phyloP scores from a whole-genome alignment of 1,140 invertebrate species.

The Drosophila setifemur region DNA sequence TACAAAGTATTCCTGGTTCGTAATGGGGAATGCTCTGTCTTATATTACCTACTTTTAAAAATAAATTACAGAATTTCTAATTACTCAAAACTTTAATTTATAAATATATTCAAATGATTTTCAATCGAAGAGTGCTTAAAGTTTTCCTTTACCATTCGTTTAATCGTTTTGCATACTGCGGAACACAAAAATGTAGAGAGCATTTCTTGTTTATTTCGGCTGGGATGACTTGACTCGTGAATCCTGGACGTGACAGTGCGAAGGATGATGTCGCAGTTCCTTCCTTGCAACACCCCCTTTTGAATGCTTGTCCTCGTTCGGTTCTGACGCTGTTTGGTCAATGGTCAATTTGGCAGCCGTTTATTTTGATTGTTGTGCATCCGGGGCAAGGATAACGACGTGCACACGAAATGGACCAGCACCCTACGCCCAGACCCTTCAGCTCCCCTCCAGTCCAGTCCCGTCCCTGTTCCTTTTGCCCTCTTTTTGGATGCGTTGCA shows the following conservation, averaged over 20 bases:
- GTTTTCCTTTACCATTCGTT: background rate
- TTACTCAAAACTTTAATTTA: too few species aligned
- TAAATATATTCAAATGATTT: background rate
- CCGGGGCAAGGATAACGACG: conserved; percentile 73
- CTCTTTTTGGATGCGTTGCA: conserved; percentile 11
- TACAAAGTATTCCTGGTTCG: too few species aligned
- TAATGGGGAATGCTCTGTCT: too few species aligned
- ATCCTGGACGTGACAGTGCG: conserved; percentile 62
- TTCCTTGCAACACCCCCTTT: background rate
- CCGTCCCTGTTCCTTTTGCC: background rate
- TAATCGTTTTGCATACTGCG: conserved; percentile 3
- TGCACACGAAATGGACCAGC: conserved; percentile 66
- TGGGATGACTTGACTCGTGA: conserved; percentile 35
- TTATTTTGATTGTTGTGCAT: conserved; percentile 81
- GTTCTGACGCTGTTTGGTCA: conserved; percentile 74
- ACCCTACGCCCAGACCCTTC: conserved; percentile 10
- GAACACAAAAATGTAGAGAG: conserved; percentile 21
- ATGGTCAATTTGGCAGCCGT: conserved; percentile 82
- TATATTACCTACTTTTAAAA: too few species aligned
- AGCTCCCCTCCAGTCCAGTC: background rate
- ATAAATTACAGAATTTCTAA: too few species aligned
- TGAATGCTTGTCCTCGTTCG: conserved; percentile 3
- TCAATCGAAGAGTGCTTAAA: background rate
- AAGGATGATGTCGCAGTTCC: conserved; percentile 32
- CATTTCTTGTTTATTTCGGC: conserved; percentile 22